These are phyloP conservation scores for Hemitrygon akajei DNA, from an alignment of 2,797 vertebrate species.

Conservation along the genomic window DNA sequence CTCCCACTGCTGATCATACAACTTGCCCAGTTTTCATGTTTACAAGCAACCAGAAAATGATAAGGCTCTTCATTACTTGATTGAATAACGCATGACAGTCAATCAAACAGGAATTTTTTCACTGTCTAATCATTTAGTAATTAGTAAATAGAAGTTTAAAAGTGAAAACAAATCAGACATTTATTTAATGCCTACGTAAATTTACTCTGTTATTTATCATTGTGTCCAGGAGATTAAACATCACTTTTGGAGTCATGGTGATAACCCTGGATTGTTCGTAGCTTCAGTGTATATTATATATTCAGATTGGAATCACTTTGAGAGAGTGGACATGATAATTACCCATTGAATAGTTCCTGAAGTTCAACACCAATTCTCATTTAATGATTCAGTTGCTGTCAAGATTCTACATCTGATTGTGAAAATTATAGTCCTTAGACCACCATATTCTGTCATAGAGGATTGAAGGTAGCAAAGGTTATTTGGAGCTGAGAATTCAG, in stretches of 20 bases:
- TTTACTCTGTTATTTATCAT: neutral
- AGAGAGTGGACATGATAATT: constrained; percentile 8
- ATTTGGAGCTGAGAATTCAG: constrained; percentile 1
- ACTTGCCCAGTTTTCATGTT: neutral
- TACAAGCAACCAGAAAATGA: neutral
- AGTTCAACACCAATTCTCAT: constrained; percentile 15
- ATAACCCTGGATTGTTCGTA: neutral
- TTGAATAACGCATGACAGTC: neutral
- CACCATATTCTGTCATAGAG: constrained; percentile 3
- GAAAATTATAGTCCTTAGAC: neutral
- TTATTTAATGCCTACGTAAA: no score
- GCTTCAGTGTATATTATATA: neutral
- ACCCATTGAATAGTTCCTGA: neutral
- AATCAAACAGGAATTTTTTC: neutral
- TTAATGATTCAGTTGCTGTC: constrained; percentile 29
- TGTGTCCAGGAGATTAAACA: neutral
- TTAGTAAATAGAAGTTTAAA: neutral
- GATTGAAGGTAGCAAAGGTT: constrained; percentile 3
- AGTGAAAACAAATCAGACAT: neutral
- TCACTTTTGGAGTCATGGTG: neutral
- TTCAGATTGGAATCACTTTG: constrained; percentile 10
- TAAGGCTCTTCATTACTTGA: neutral
- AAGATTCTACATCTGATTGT: constrained; percentile 9
- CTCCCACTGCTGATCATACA: neutral
- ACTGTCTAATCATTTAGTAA: neutral